Evolutionary conservation across 2,888 invertebrate genomes (phyloP), one percentile per base, ranked within the genome.

Genomic region (Pocota personata): DNA sequence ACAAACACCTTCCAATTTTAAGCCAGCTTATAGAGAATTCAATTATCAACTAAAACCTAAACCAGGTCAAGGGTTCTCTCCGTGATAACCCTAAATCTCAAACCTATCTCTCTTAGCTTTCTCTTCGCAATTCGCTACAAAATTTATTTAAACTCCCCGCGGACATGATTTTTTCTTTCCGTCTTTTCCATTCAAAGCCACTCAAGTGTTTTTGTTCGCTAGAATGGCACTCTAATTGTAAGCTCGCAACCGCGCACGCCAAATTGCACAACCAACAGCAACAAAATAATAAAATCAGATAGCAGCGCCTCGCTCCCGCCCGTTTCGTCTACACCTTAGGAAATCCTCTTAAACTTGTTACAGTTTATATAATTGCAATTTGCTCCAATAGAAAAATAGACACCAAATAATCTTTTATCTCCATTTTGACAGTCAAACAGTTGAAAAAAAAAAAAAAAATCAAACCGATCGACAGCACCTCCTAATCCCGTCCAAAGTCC

Each of bases 181-280:
- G 12, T 27, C 8, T 64, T 66, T 55, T 1, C 19, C 21, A 19
- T 55, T 37, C 24, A 57, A 48, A 16, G 14, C 16, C 43, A 12
- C 57, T 66, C 48, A 50, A 76, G 48, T 76, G 57, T 32, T 75
- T 43, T 66, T 55, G 64, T 66, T 66, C 32, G 21, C 5, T 14
- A 43, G 66, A 76, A 66, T 76, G 48, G 30, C 32, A 66, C 66
- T 76, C 66, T 76, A 76, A 76, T 76, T 67, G 66, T 67, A 66
- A 76, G 76, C 76, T 76, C 76, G 76, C 57, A 66, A 66, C 76
- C 76, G 76, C 57, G 76, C 37, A 58, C 76, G 76, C 66, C 76
- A 67, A 76, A 37, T 66, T 67, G 52, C 76, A 76, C 76, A 76
- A 76, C 30, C 66, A 30, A 6, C 16, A 67, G 6, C 21, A 52